Base-by-base conservation (phyloP, 2,888 invertebrate species). In the Clitarchus hookeri region DNA sequence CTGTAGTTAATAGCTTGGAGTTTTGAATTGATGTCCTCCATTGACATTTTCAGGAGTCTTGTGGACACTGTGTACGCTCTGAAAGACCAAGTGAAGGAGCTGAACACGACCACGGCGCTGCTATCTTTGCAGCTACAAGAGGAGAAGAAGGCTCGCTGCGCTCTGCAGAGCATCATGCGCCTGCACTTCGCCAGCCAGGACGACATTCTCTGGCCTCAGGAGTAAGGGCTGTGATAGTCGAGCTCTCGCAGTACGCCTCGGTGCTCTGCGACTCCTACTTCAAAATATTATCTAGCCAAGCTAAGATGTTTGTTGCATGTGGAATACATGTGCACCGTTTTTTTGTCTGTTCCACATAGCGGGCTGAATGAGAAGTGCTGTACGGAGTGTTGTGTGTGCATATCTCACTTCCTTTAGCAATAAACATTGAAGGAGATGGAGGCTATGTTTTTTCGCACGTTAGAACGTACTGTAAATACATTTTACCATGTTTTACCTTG, bases 1-100 rank as follows among this genome's bases (percentile, higher is more conserved):
- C 36, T 36, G 36, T 36, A 36, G 36, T 36, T 36, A 36, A 36
- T 4, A 4, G 36, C 36, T 4, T 36, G 4, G 36, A 36, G 36
- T 36, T 36, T 36, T 36, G 36, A 36, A 36, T 36, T 36, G 4
- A 36, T 36, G 36, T 36, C 1, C 36, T 4, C 36, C 36, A 4
- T 36, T 36, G 36, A 48, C 77, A 84, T 91, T 48, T 91, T 89
- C 90, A 95, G 96, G 91, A 95, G 94, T 89, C 92, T 96, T 89
- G 95, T 96, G 91, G 95, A 96, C 89, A 95, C 96, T 86, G 95
- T 97, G 88, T 95, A 96, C 92, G 93, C 95, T 87, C 91, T 97
- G 89, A 95, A 95, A 90, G 95, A 95, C 90, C 95, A 96, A 91
- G 93, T 97, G 88, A 94, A 94, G 89, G 93, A 93, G 87, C 91